Evolutionary conservation across 2,113 vertebrate genomes (phyloP).

Genomic region (Dasyurus viverrinus): DNA sequence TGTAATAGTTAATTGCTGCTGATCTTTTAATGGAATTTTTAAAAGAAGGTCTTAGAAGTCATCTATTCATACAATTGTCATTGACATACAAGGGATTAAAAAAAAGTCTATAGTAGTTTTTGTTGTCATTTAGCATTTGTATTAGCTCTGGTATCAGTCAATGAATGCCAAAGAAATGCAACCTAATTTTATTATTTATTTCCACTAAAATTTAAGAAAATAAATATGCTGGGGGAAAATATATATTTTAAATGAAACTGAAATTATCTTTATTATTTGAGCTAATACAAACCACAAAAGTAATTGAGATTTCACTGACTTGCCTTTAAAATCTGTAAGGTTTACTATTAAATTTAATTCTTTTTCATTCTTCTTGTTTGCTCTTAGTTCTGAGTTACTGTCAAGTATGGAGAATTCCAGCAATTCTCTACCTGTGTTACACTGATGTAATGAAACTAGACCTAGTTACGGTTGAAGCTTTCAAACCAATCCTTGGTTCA

Average conservation of each 20-base stretch:
- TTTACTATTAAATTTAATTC: not conserved
- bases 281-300: not conserved
- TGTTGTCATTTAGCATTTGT: not conserved
- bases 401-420: conserved; percentile 90
- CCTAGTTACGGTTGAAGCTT: conserved; percentile 90
- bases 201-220: conserved; percentile 35
- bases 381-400: conserved; percentile 93
- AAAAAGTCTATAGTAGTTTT: not conserved
- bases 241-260: not conserved
- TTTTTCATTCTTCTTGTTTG: accelerated
- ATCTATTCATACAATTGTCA: not conserved
- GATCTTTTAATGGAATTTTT: not conserved
- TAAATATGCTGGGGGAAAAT: conserved; percentile 37
- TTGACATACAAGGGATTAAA: not conserved
- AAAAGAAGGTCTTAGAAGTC: not conserved
- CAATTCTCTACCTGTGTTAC: conserved; percentile 92
- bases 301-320: not conserved
- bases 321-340: not conserved
- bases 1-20: not conserved
- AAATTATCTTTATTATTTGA: not conserved
- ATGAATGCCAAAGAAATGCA: conserved; percentile 21
- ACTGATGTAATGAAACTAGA: conserved; percentile 92
- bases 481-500: conserved; percentile 87
- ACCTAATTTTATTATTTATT: conserved; percentile 26
- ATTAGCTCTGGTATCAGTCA: not conserved